Base-by-base conservation (phyloP, 1,140 invertebrate species). In the Sinonovacula constricta region DNA sequence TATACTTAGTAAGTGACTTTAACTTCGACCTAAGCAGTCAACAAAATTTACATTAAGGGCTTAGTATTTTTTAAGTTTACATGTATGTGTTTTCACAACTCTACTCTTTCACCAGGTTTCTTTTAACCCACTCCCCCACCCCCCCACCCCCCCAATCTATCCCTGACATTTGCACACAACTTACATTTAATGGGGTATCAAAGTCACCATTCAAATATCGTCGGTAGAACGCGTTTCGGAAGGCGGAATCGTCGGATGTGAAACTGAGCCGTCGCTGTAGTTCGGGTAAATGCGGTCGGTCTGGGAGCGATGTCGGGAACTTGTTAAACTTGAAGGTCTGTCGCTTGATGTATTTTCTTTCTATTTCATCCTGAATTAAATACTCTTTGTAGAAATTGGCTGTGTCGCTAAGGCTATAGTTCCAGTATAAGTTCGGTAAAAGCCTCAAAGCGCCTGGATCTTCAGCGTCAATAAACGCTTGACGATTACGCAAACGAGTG, bases 361-460 rank as follows among this genome's bases (percentile, higher is more conserved):
- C 72, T 67, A 76, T 0, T 30, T 76, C 63, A 31, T 67, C 63
- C 33, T 76, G 72, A 7, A 76, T 66, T 22, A 76, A 39, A 59
- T 76, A 76, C 30, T 76, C 67, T 51, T 59, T 66, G 22, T 76
- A 76, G 45, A 56, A 76, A 30, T 39, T 67, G 4, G 62, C 62
- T 1, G n/a, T 33, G 22, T 76, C 72, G 24, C 67, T 60, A 10
- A 67, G 18, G n/a, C 51, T 76, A 56, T 65, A 76, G 4, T 66
- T 36, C 62, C 72, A 76, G 28, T 54, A 24, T 66, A 30, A 34
- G 49, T 49, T 7, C 62, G 53, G 1, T 59, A 63, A 26, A 76
- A 76, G 53, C 7, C 39, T 39, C 4, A 66, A 76, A 26, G 57
- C 57, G 1, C 39, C 39, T 10, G 7, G 39, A 7, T 76, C 63